Base-by-base conservation (phyloP, 2,113 vertebrate species). In the Upupa epops region DNA sequence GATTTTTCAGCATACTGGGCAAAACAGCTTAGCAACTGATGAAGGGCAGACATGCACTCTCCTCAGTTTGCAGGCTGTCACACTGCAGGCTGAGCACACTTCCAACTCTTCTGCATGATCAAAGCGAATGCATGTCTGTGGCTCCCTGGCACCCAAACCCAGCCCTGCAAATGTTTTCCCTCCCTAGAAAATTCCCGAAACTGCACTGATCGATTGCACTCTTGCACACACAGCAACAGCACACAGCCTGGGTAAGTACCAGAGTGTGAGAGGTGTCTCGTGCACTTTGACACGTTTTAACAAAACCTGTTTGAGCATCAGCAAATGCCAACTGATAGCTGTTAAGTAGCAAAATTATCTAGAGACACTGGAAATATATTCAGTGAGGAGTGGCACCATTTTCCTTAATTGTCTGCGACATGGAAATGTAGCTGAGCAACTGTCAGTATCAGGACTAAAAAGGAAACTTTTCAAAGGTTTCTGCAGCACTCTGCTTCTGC, bases 201-300 rank as follows among this genome's bases (percentile, higher is more conserved):
- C 31, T 4, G 2, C 26, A 31, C 7, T n/a, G 55, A 76, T 28
- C 0, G 0, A 21, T 0, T 15, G 55, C 1, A 5, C 46, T 60
- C 21, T 17, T 28, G 56, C 56, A 73, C 36, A 71, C 32, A 19
- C 34, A 79, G 51, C 40, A 36, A 42, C 4, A 14, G 40, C 37
- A 2, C 0, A 4, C 7, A 69, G 36, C 55, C 75, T 72, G 28
- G 7, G 15, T 5, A 48, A 73, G 56, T 59, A 70, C 21, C 21
- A 51, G 34, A 56, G 14, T 5, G 16, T 71, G 79, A 1, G 22
- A 82, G n/a, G 37, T n/a, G 6, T 16, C 74, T 34, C 55, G 73
- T 70, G 63, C 51, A 55, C 61, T 56, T 54, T 0, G 0, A 70
- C 60, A 13, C 55, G 37, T 90, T 61, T 79, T 65, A 73, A 86